Evolutionary conservation across 2,113 vertebrate species (phyloP).

Genomic region (Corythornis madagascariensis): DNA sequence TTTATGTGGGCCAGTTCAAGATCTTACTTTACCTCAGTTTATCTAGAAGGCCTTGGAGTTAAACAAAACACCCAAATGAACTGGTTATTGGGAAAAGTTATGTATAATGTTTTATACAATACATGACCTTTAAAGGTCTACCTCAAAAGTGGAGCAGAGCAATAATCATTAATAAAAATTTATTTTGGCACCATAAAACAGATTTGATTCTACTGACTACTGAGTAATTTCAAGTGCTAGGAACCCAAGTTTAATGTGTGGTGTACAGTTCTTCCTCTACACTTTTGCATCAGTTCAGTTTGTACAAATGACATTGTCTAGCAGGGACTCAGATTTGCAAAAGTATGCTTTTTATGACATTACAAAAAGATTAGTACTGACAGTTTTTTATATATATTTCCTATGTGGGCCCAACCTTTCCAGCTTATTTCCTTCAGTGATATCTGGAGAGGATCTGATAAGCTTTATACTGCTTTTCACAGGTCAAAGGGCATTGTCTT

Average conservation of each 20-base stretch:
- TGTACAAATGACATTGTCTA: slow-evolving; percentile 42
- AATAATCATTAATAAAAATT: not conserved
- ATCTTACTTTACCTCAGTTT: not conserved
- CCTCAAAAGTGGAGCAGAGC: not conserved
- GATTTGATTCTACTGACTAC: not conserved
- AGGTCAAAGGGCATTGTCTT: slow-evolving; percentile 78
- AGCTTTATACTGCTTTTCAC: slow-evolving; percentile 70
- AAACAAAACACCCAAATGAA: not conserved
- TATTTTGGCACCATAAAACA: not conserved
- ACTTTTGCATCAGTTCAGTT: slow-evolving; percentile 39
- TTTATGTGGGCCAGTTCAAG: not conserved
- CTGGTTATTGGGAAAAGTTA: not conserved
- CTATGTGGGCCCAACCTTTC: slow-evolving; percentile 62
- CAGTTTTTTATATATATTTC: slow-evolving; percentile 77
- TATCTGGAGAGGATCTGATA: slow-evolving; percentile 84
- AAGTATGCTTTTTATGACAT: slow-evolving; percentile 63
- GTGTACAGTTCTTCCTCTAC: slow-evolving; percentile 10
- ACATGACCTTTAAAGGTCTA: not conserved
- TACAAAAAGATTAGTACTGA: slow-evolving; percentile 71
- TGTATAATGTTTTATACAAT: not conserved
- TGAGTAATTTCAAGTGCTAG: not conserved
- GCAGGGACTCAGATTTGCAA: slow-evolving; percentile 36
- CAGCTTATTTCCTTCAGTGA: slow-evolving; percentile 75
- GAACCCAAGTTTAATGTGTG: not conserved
- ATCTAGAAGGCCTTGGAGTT: not conserved